Conservation (phyloP, 2,888 invertebrate species). For the Ormyrus thymus region DNA sequence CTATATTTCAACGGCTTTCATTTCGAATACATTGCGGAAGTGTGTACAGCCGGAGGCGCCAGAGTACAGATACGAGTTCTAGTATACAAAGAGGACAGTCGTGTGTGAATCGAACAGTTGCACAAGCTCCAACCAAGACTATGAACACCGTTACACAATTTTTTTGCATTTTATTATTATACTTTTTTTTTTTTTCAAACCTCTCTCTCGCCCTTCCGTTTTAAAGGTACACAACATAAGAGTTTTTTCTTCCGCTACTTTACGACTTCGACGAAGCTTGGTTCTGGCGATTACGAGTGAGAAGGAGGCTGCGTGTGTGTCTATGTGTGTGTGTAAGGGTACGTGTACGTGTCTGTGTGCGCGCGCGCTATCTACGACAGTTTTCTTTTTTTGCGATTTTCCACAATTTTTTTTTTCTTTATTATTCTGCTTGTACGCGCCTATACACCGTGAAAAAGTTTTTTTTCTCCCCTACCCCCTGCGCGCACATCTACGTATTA, state of each 20-base stretch:
- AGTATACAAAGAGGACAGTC: conserved; percentile 15
- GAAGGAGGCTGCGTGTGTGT: not conserved
- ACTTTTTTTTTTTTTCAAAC: too few species aligned
- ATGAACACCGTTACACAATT: too few species aligned
- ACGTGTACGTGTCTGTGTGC: too few species aligned
- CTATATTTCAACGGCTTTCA: too few species aligned
- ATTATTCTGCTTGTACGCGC: too few species aligned
- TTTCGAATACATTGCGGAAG: not conserved
- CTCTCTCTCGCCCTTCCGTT: too few species aligned
- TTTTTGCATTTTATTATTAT: too few species aligned
- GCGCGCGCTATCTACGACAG: conserved; percentile 11
- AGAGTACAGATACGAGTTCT: too few species aligned
- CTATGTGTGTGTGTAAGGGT: too few species aligned
- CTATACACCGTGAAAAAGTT: conserved; percentile 15
- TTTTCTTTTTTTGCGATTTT: conserved; percentile 15
- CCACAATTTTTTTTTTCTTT: conserved; percentile 7
- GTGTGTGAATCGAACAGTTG: not conserved
- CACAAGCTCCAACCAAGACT: too few species aligned
- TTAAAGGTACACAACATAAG: not conserved
- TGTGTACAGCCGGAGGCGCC: conserved; percentile 11
- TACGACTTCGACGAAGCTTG: not conserved
- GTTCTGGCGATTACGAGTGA: conserved; percentile 15
- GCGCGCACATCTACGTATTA: conserved; percentile 15
- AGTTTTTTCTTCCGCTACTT: not conserved
- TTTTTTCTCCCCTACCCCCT: not conserved